Base-by-base conservation (phyloP, 2,113 vertebrate genomes). In the Climacteris rufus region DNA sequence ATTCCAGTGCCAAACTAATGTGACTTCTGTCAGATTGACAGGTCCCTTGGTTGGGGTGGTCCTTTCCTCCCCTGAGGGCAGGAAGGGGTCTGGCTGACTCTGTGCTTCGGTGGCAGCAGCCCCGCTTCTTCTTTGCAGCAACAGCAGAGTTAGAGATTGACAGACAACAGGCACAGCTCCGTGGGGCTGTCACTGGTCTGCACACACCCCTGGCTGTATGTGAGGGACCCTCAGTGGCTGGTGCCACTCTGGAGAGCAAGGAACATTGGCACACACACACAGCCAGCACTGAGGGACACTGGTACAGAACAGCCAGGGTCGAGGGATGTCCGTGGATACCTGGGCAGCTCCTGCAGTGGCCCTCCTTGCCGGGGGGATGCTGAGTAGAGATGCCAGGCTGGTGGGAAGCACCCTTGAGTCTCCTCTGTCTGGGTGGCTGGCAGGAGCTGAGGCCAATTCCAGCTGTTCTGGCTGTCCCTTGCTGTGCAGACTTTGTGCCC, bases 141-240 rank as follows among this genome's bases (percentile, higher is more conserved):
- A 12, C 10, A 18, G 16, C 15, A 6, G 1, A 15, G 53, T 3
- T 4, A 7, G 25, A 27, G 47, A 27, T 0, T 18, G 52, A 9
- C 2, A 13, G 9, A 12, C 4, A 10, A 4, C 10, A 20, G 28
- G 44, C 21, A 18, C 9, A 25, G 18, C 28, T n/a, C 19, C 0
- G 2, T 35, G 10, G 45, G 54, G 22, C 16, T 4, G 16, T 35
- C 65, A 11, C 39, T 15, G 13, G 5, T 25, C 16, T 20, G 1
- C 13, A 2, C 6, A 12, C 12, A 7, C 19, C 9, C 4, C 27
- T 7, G 1, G 0, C 49, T 19, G 10, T 1, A 4, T 0, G 0
- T 1, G 11, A 52, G 37, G 39, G 37, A 53, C 33, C 37, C 24
- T 49, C 0, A 0, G 68, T 9, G 82, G 13, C 64, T 19, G 1